Conservation (phyloP, 2,113 vertebrate genomes). For the Origma solitaria region DNA sequence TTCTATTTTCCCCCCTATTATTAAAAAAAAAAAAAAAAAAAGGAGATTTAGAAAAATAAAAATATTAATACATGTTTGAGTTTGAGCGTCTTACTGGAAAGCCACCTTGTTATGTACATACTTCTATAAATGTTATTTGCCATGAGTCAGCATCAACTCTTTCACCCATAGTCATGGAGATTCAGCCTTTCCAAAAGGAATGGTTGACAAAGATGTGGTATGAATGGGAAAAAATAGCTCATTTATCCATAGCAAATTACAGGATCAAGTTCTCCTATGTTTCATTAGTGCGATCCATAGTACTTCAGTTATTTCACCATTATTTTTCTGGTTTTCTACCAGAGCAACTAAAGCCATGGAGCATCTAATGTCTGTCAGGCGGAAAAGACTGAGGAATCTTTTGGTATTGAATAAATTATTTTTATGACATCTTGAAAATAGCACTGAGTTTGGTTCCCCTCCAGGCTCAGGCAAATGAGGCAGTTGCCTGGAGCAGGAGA, state of each 20-base stretch:
- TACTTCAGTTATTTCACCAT: not conserved
- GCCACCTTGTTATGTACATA: not conserved
- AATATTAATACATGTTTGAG: not conserved
- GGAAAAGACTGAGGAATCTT: not conserved
- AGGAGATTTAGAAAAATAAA: not conserved
- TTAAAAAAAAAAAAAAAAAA: too few species aligned
- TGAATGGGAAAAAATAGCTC: not conserved
- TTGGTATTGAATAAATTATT: not conserved
- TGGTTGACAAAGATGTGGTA: not conserved
- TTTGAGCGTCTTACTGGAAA: not conserved
- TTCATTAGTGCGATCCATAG: not conserved
- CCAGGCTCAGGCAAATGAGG: not conserved
- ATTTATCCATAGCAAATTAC: not conserved
- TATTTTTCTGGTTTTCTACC: not conserved
- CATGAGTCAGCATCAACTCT: not conserved
- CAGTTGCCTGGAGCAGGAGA: not conserved
- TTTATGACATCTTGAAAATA: not conserved
- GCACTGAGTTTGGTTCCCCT: not conserved
- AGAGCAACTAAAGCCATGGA: not conserved
- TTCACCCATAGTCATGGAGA: not conserved
- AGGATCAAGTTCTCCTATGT: not conserved
- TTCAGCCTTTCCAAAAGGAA: not conserved
- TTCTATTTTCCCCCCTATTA: rapidly evolving
- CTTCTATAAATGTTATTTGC: not conserved
- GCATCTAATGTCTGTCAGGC: not conserved